Base-by-base conservation (phyloP, 2,888 invertebrate species). In the Zygaena filipendulae region DNA sequence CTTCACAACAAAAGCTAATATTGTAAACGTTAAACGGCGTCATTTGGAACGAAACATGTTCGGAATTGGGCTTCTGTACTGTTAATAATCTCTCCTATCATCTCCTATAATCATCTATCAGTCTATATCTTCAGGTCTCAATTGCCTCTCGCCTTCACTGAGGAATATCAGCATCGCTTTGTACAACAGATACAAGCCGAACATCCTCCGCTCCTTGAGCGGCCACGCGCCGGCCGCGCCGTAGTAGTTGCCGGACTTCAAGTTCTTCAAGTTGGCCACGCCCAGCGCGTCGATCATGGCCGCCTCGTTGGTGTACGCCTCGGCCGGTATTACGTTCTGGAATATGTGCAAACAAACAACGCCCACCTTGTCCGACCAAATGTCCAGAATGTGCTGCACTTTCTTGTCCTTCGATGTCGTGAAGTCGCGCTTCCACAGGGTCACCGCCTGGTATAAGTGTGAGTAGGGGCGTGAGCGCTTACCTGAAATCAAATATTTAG, bases 301-400 rank as follows among this genome's bases (percentile, higher is more conserved):
- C 0, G 97, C 97, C 64, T 98, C 98, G 38, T 97, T 81, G 0
- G 95, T 95, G 43, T 90, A 93, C 0, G 98, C 97, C 61, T 98
- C 98, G 0, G 88, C 91, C 0, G 95, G 90, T 25, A 93, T 88
- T 1, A 91, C 87, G 60, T 95, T 95, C 49, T 94, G 94, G 59
- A 95, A 97, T 23, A 95, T 84, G 47, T 94, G 93, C 1, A 97
- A 74, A 32, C 95, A 95, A 1, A 97, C 86, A 0, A 98, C 95
- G 1, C 97, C 97, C 8, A 84, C 75, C 29, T 87, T 87, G 40
- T 83, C 81, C 1, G 84, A 80, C 97, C 97, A 98, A 38, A 98
- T 92, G 46, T 92, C 87, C 7, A 94, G 59, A 34, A 98, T 97
- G 30, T 85, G 83, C 32, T 87, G 82, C 3, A 92, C 81, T 58